Base-by-base conservation (phyloP, 1,140 invertebrate species). In the Orius laevigatus region DNA sequence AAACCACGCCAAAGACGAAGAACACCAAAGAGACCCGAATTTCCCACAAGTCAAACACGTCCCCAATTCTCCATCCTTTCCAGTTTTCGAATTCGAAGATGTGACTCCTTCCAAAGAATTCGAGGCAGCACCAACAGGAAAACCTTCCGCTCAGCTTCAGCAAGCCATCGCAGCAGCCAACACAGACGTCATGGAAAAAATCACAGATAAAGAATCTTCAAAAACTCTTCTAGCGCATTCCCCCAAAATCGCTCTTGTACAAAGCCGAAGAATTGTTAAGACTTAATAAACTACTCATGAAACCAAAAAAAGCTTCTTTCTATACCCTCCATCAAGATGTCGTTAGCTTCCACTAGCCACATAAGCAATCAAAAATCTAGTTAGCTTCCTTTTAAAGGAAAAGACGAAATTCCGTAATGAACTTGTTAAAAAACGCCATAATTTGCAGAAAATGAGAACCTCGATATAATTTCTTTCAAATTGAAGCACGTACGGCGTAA, bases 171-270 rank as follows among this genome's bases (percentile, higher is more conserved):
- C 25, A 3, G 25, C 25, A 3, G 25, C 25, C 25, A 25, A 25
- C 25, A 25, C 25, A 25, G 25, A 25, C 25, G 25, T 25, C 25
- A 25, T 25, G 25, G 25, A 25, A 25, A 25, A 25, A 25, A 8
- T 25, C 25, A 25, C 25, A 25, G 25, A 25, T 25, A 25, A 25
- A 25, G 25, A 25, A 25, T 25, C 25, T 25, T 25, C 25, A 25
- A 8, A n/a, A 8, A 4, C 25, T 25, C 25, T 25, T 25, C 25
- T 25, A 25, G 43, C 43, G 2, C 43, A 45, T 32, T 45, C 43
- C 3, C 43, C 43, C 43, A 45, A 45, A 33, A n/a, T 45, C n/a
- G 43, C 43, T 32, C 43, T 45, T 16, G 25, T 25, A 25, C 25
- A 25, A 25, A 25, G 25, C 25, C 25, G 25, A 25, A 25, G 25